A percentile compares a stretch with the other conserved stretches of the same genome.
phyloP scores from a whole-genome alignment of 2,797 vertebrate genomes.

The Anabacerthia variegaticeps region DNA sequence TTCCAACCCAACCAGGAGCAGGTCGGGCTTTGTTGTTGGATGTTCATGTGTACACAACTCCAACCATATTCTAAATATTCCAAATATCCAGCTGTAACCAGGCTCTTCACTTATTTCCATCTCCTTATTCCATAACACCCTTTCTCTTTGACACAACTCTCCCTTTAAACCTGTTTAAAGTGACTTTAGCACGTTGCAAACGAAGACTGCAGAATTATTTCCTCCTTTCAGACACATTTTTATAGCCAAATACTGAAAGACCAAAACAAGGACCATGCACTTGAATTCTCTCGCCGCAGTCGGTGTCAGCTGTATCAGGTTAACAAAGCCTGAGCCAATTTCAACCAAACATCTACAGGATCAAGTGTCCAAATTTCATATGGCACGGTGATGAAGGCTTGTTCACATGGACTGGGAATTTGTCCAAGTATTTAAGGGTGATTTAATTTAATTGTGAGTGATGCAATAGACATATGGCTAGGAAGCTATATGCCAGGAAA shows the following conservation, averaged over 20 bases:
- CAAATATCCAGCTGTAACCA: not conserved
- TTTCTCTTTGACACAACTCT: fast-evolving
- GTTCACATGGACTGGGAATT: conserved; percentile 7
- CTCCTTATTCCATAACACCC: not conserved
- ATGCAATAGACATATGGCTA: conserved; percentile 66
- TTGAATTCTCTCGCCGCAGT: not conserved
- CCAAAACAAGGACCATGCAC: not conserved
- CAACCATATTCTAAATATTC: not conserved
- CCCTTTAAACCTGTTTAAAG: not conserved
- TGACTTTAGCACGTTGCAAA: fast-evolving
- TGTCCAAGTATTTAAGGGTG: conserved; percentile 43
- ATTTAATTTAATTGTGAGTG: conserved; percentile 55
- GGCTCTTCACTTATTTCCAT: not conserved
- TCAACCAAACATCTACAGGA: not conserved
- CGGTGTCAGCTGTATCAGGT: not conserved
- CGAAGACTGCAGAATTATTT: fast-evolving
- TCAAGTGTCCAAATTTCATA: not conserved
- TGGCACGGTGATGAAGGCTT: not conserved
- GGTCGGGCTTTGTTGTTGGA: not conserved
- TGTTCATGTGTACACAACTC: not conserved
- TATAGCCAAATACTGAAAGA: not conserved
- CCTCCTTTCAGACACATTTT: not conserved
- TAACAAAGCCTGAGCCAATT: not conserved
- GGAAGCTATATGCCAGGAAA: conserved; percentile 62
- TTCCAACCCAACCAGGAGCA: not conserved